Conservation (phyloP, 92 coral and sea anemone genomes). For the Palythoa heliodiscus region DNA sequence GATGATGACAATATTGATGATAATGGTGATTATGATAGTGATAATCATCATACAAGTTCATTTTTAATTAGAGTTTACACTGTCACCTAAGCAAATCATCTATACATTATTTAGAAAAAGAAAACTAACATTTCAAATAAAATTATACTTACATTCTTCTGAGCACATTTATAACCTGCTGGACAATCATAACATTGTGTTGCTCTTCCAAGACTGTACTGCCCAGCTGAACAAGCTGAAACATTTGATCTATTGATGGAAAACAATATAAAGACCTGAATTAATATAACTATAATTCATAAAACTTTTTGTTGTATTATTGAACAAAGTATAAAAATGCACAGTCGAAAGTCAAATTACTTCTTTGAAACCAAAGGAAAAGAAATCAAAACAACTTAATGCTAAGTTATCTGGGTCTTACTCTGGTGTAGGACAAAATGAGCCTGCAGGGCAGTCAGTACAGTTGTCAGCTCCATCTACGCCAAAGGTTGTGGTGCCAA, state of each 20-base stretch:
- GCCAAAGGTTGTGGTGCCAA: constrained; percentile 88
- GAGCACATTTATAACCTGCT: constrained; percentile 85
- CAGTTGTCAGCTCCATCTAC: constrained; percentile 67
- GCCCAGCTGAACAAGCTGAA: constrained; percentile 71
- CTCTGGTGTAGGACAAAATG: constrained; percentile 86
- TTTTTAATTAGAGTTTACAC: neutral
- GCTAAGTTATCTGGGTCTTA: constrained; percentile 42
- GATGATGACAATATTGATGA: neutral
- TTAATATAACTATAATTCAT: too few relatives aligned
- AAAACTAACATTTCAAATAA: neutral
- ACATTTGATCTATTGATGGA: constrained; percentile 52
- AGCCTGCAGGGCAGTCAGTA: constrained; percentile 90
- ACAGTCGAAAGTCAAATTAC: too few relatives aligned
- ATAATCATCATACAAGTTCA: neutral
- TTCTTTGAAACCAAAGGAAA: neutral
- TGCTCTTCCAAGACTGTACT: constrained; percentile 79
- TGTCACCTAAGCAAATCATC: neutral
- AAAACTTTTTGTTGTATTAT: too few relatives aligned
- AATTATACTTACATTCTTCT: constrained; percentile 68
- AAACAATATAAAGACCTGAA: neutral
- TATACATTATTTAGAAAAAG: neutral
- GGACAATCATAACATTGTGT: constrained; percentile 84
- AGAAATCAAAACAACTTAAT: too few relatives aligned
- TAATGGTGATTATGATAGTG: too few relatives aligned
- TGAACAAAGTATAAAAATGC: too few relatives aligned